Percentiles rank a stretch among this genome's conserved stretches.
Evolutionary conservation across 2,113 vertebrate genomes (phyloP).

Genomic region (Ancistrus triradiatus): DNA sequence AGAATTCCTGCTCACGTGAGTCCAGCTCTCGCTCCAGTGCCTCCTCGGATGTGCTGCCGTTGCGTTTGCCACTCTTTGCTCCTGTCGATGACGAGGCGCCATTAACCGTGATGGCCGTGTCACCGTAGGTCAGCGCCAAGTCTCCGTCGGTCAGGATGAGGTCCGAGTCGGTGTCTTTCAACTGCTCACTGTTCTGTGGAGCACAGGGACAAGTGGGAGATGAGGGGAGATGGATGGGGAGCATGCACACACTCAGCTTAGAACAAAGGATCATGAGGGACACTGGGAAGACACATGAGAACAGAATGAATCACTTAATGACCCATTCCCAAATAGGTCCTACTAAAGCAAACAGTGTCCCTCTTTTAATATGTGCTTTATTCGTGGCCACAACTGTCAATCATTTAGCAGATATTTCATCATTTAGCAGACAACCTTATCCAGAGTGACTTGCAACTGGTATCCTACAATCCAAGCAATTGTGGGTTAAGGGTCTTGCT

Average conservation of each 20-base stretch:
- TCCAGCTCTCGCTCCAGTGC: conserved; percentile 85
- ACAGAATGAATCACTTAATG: conserved; percentile 33
- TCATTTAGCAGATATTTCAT: no score
- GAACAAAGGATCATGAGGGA: conserved; percentile 46
- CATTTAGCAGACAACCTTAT: no score
- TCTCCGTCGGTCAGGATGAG: conserved; percentile 86
- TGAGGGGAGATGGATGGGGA: conserved; percentile 35
- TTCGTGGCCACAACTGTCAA: no score
- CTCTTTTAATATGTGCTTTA: no score
- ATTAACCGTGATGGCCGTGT: conserved; percentile 86
- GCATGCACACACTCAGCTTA: conserved; percentile 7
- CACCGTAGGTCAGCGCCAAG: conserved; percentile 88
- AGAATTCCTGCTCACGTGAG: conserved; percentile 82
- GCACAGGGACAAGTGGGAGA: conserved; percentile 44
- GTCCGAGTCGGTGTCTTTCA: conserved; percentile 86
- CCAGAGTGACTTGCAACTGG: no score
- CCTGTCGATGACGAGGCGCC: conserved; percentile 70
- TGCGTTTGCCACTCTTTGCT: conserved; percentile 69
- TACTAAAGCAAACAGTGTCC: no score
- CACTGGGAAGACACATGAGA: conserved; percentile 46
- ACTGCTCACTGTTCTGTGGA: conserved; percentile 85
- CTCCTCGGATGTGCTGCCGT: conserved; percentile 82
- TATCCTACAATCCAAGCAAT: no score
- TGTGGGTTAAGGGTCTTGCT: no score
- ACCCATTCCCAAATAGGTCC: no score